Evolutionary conservation across 2,113 vertebrate species (phyloP).

Genomic region (Ellobius talpinus): DNA sequence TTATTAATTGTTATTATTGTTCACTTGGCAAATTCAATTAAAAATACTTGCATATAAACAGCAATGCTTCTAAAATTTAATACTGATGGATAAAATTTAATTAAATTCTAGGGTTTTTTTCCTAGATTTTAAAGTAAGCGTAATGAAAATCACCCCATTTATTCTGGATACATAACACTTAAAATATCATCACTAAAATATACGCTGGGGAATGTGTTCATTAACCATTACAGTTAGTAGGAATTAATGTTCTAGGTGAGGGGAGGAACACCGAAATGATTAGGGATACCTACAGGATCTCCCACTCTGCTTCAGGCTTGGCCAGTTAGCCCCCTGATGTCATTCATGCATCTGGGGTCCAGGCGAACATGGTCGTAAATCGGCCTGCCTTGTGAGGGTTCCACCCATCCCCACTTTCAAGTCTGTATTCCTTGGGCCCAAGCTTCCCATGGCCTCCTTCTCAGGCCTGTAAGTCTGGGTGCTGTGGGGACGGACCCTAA

Average conservation of each 20-base stretch:
- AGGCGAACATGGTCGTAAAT: fast-evolving
- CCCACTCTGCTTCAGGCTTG: too few relatives aligned
- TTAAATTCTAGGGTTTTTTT: neutral
- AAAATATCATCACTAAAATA: conserved; percentile 33
- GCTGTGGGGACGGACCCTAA: fast-evolving
- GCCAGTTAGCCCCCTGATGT: fast-evolving
- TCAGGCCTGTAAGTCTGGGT: neutral
- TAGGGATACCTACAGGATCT: fast-evolving
- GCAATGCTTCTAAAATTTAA: neutral
- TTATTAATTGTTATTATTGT: conserved; percentile 42
- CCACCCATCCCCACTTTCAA: fast-evolving
- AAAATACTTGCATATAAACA: neutral
- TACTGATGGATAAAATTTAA: conserved; percentile 22
- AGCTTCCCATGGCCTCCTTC: neutral
- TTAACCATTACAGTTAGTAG: neutral
- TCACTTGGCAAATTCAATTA: neutral
- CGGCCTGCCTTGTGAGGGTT: fast-evolving
- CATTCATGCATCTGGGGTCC: neutral
- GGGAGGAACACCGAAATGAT: neutral
- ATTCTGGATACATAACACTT: neutral
- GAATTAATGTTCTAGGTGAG: neutral
- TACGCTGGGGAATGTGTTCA: neutral
- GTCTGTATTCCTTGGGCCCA: neutral
- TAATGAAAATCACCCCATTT: conserved; percentile 13
- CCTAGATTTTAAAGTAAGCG: conserved; percentile 9